Percentiles rank a stretch among this genome's conserved stretches.
Conservation (phyloP, 53 echinoderm and acorn worm species). For the Apostichopus leukothele region DNA sequence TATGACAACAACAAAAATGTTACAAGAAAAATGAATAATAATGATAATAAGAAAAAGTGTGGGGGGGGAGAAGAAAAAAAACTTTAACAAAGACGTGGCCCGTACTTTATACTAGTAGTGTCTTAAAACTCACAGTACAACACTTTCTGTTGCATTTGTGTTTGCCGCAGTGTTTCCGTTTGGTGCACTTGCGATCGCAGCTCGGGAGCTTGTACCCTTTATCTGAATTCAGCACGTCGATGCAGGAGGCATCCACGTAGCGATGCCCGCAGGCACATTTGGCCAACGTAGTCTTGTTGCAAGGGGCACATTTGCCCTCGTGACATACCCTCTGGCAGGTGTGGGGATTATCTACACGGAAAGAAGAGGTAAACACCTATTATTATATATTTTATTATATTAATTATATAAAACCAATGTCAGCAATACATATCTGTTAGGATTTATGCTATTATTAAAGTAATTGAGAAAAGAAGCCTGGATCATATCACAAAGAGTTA, state of each 20-base stretch:
- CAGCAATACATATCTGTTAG: too few relatives aligned
- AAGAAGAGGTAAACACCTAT: not conserved
- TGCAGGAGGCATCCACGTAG: slow-evolving; percentile 79
- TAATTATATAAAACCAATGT: too few relatives aligned
- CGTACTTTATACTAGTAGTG: too few relatives aligned
- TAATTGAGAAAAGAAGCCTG: too few relatives aligned
- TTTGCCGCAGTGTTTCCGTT: slow-evolving; percentile 84
- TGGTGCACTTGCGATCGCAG: slow-evolving; percentile 89
- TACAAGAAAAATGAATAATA: too few relatives aligned
- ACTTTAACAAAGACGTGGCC: too few relatives aligned
- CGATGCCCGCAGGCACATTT: slow-evolving; percentile 92
- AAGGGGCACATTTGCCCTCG: slow-evolving; percentile 69
- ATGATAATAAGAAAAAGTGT: too few relatives aligned
- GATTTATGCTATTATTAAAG: too few relatives aligned
- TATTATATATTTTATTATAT: too few relatives aligned
- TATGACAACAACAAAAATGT: too few relatives aligned
- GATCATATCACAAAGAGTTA: too few relatives aligned
- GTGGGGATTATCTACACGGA: slow-evolving; percentile 67
- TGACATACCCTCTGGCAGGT: slow-evolving; percentile 77
- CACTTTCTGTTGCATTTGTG: slow-evolving; percentile 84
- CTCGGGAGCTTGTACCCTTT: slow-evolving; percentile 13
- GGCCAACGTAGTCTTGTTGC: slow-evolving; percentile 64
- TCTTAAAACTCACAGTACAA: slow-evolving; percentile 72
- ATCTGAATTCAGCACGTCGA: slow-evolving; percentile 47
- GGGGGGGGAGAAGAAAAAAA: too few relatives aligned